Percentiles rank a stretch among this genome's conserved stretches.
Evolutionary conservation across 2,888 invertebrate species (phyloP).

Genomic region (Drosophila nr. medialis): DNA sequence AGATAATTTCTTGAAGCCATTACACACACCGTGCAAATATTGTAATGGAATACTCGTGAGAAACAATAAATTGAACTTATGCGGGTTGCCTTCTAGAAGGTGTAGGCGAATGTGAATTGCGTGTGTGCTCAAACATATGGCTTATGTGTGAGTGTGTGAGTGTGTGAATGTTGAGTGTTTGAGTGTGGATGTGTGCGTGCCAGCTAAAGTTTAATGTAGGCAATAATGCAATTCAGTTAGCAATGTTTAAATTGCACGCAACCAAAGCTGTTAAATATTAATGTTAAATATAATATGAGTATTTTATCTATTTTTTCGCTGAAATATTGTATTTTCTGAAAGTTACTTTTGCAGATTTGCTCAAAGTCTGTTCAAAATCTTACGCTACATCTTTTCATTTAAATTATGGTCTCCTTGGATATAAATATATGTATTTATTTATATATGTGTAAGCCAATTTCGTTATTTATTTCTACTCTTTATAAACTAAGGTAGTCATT

Average conservation of each 20-base stretch:
- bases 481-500: not conserved
- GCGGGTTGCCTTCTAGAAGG: not conserved
- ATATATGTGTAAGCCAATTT: not conserved
- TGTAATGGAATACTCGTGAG: not conserved
- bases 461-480: not conserved
- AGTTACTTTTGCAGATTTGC: not conserved
- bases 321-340: not conserved
- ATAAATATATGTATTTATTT: not conserved
- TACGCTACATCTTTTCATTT: not conserved
- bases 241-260: no score
- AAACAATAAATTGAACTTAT: conserved; percentile 3
- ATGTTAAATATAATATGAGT: not conserved
- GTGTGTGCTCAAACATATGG: not conserved
- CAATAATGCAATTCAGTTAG: not conserved
- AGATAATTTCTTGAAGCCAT: not conserved
- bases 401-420: not conserved
- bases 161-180: not conserved
- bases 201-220: not conserved
- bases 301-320: not conserved
- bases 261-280: not conserved
- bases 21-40: not conserved
- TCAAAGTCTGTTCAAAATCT: not conserved
- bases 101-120: not conserved
- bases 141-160: not conserved
- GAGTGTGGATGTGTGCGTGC: not conserved